phyloP scores from a whole-genome alignment of 2,888 invertebrate genomes.

The Diarsia mendica region DNA sequence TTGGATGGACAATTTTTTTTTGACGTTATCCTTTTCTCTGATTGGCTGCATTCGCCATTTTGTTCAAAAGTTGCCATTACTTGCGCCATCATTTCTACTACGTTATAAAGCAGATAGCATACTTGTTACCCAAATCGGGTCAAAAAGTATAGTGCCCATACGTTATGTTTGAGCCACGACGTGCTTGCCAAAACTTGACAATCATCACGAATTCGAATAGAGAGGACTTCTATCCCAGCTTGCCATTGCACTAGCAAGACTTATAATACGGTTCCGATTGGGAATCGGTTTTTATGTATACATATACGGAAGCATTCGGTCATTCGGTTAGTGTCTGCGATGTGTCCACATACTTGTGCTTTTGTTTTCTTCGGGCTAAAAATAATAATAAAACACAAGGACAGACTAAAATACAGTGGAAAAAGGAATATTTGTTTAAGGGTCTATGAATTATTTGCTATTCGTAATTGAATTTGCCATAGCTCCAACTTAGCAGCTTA shows the following conservation, averaged over 20 bases:
- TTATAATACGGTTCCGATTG: neutral
- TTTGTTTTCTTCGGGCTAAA: neutral
- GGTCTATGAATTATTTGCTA: neutral
- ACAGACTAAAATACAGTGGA: neutral
- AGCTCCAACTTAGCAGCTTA: neutral
- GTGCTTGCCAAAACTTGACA: neutral
- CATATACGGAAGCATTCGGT: neutral
- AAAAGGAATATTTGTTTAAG: neutral
- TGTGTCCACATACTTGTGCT: neutral
- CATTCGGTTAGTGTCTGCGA: neutral
- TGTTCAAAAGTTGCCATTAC: conserved; percentile 22
- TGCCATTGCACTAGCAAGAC: neutral
- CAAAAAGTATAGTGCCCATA: neutral
- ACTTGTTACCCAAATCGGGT: neutral
- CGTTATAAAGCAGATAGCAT: conserved; percentile 21
- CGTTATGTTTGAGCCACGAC: neutral
- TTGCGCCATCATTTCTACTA: conserved; percentile 13
- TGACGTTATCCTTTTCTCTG: neutral
- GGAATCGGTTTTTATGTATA: neutral
- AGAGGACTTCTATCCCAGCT: too few relatives aligned
- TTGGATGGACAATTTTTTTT: conserved; percentile 22
- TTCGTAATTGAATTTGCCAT: neutral
- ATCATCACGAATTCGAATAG: neutral
- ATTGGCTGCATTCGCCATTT: conserved; percentile 8
- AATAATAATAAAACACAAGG: neutral